These are phyloP conservation scores for Drosophila niveifrons DNA, from an alignment of 2,888 invertebrate species.

Conservation along the genomic window DNA sequence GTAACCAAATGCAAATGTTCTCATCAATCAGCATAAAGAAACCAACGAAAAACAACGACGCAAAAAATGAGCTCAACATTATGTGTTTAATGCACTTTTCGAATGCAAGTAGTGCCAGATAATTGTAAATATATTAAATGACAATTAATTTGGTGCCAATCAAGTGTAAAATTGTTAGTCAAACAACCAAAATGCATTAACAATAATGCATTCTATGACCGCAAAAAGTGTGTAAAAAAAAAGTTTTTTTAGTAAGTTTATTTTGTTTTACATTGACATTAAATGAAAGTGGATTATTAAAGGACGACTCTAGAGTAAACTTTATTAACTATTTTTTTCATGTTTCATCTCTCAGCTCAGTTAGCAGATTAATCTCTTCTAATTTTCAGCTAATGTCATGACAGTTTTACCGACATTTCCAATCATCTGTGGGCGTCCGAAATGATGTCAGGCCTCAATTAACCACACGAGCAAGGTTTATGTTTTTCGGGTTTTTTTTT, in stretches of 20 bases:
- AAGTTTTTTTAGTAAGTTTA: neutral
- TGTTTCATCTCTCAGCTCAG: too few relatives aligned
- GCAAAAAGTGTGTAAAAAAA: slow-evolving; percentile 28
- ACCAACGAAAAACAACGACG: neutral
- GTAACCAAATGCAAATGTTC: slow-evolving; percentile 37
- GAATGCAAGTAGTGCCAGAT: slow-evolving; percentile 66
- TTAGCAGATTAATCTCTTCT: slow-evolving; percentile 1
- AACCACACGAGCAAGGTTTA: slow-evolving; percentile 15
- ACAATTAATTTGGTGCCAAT: slow-evolving; percentile 74
- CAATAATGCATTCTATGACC: slow-evolving; percentile 57
- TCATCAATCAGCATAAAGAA: slow-evolving; percentile 54
- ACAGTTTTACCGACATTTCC: neutral
- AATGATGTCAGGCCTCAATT: slow-evolving; percentile 47
- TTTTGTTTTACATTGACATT: neutral
- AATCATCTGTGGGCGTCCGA: slow-evolving; percentile 24
- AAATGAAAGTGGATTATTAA: neutral
- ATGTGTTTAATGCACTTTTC: slow-evolving; percentile 71
- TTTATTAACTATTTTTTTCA: neutral
- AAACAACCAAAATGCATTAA: slow-evolving; percentile 76
- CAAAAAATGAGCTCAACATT: slow-evolving; percentile 27
- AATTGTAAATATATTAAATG: slow-evolving; percentile 66
- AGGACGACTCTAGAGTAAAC: too few relatives aligned
- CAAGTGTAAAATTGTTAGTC: slow-evolving; percentile 65
- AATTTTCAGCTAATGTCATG: slow-evolving; percentile 12
- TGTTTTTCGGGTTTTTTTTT: slow-evolving; percentile 8